These are phyloP conservation scores for Eulemur albifrons DNA, from an alignment of 2,797 vertebrate species.

Conservation along the genomic window DNA sequence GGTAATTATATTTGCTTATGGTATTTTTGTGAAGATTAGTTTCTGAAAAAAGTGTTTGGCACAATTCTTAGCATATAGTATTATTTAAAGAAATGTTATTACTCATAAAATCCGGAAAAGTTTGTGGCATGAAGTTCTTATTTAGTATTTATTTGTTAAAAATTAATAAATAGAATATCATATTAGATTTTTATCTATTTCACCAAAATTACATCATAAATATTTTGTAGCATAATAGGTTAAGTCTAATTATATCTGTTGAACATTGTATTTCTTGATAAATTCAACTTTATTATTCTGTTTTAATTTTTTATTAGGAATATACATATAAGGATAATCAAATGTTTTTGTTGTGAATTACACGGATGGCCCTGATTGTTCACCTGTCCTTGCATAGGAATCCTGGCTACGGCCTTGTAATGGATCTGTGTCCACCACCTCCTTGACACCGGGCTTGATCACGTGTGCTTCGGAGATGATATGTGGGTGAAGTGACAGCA, in stretches of 20 bases:
- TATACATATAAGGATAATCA: background rate
- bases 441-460: background rate
- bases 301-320: background rate
- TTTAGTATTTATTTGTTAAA: background rate
- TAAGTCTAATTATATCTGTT: background rate
- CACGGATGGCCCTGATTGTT: background rate
- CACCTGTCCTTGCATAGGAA: rapidly evolving
- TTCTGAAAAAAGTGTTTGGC: background rate
- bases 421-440: background rate
- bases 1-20: background rate
- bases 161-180: background rate
- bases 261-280: background rate
- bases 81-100: background rate
- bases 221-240: background rate
- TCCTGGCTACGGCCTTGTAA: background rate
- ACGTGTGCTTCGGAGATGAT: background rate
- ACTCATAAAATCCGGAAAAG: background rate
- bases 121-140: background rate
- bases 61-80: background rate
- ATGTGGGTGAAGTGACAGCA: background rate
- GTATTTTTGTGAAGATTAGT: background rate
- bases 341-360: background rate
- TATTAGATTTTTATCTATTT: background rate
- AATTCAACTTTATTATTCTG: background rate
- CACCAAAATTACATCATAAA: background rate